Evolutionary conservation across 35 echinoderm and acorn worm species (phyloP).

Genomic region (Apostichopus californicus): DNA sequence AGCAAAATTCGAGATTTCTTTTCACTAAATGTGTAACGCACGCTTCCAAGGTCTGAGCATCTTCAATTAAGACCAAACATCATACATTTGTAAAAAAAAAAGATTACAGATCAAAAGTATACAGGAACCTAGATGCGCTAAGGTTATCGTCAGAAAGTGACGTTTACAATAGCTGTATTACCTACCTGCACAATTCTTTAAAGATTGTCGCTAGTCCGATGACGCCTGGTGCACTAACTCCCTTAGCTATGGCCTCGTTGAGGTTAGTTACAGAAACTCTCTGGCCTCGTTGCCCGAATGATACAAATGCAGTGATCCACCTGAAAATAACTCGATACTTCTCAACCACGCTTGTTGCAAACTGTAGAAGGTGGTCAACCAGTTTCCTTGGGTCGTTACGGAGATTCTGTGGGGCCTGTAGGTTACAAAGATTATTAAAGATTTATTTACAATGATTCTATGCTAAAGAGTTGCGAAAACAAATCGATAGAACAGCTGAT

Average conservation of each 20-base stretch:
- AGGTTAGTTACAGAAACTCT: background rate
- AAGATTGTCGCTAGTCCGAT: constrained; percentile 23
- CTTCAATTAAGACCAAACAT: too few relatives aligned
- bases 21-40: too few relatives aligned
- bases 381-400: constrained; percentile 9
- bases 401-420: background rate
- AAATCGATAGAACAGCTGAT: too few relatives aligned
- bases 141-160: background rate
- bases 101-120: too few relatives aligned
- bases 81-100: too few relatives aligned
- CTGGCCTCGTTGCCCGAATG: constrained; percentile 15
- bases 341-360: background rate
- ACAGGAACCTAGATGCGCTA: too few relatives aligned
- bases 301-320: constrained; percentile 10
- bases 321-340: constrained; percentile 38
- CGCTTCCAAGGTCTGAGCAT: too few relatives aligned
- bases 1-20: too few relatives aligned
- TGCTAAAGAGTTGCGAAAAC: too few relatives aligned
- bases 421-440: too few relatives aligned
- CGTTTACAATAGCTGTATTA: background rate
- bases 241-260: constrained; percentile 4
- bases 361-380: background rate
- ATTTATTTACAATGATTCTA: too few relatives aligned
- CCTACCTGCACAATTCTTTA: constrained; percentile 21
- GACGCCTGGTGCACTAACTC: background rate